Percentiles rank a stretch among this genome's conserved stretches.
Evolutionary conservation across 2,888 invertebrate genomes (phyloP).

Genomic region (Lapara coniferarum): DNA sequence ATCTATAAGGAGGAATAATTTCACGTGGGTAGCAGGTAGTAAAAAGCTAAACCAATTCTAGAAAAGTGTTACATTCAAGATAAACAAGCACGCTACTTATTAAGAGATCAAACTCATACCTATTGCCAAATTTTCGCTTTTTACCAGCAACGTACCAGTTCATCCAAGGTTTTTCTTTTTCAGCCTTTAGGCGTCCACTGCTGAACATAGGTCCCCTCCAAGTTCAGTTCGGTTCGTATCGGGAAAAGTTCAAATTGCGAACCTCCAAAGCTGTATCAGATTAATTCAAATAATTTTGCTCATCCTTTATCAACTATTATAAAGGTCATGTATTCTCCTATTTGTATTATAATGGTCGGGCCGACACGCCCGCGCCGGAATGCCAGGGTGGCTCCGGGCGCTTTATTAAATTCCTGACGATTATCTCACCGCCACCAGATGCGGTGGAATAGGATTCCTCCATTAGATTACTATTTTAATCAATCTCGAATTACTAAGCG

Average conservation of each 20-base stretch:
- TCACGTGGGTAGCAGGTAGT: too few relatives aligned
- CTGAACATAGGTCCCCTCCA: too few relatives aligned
- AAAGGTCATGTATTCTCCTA: conserved; percentile 9
- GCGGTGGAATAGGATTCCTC: conserved; percentile 34
- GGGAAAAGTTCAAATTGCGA: neutral
- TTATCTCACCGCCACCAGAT: conserved; percentile 39
- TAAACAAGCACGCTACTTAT: too few relatives aligned
- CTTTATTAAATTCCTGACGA: conserved; percentile 72
- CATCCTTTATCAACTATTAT: neutral
- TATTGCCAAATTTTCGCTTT: too few relatives aligned
- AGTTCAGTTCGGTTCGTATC: too few relatives aligned
- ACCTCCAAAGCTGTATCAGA: neutral
- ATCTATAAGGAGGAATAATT: too few relatives aligned
- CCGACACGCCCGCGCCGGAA: conserved; percentile 43
- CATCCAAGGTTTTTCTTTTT: too few relatives aligned
- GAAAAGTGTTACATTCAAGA: too few relatives aligned
- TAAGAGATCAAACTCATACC: too few relatives aligned
- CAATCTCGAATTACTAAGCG: conserved; percentile 24
- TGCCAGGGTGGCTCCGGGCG: conserved; percentile 41
- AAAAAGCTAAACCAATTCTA: too few relatives aligned
- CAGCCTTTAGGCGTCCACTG: too few relatives aligned
- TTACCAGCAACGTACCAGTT: too few relatives aligned
- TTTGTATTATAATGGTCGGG: conserved; percentile 24
- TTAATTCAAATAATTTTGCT: neutral
- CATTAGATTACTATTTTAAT: conserved; percentile 41